A percentile compares a stretch with the other conserved stretches of the same genome.
Conservation (phyloP, 2,888 invertebrate genomes). For the Tipula lateralis region DNA sequence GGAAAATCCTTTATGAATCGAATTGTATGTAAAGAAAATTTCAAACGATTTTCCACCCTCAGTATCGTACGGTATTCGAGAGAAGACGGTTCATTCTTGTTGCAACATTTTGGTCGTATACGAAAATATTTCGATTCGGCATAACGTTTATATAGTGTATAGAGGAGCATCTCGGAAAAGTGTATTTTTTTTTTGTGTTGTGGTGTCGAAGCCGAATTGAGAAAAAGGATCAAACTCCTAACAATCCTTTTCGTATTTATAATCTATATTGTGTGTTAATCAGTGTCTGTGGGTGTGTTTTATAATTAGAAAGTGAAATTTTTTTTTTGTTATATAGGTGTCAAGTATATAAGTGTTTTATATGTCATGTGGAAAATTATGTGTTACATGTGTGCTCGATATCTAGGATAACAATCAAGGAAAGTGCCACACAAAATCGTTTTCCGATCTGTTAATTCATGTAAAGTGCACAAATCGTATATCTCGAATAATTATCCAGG, state of each 20-base stretch:
- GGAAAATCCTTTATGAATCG: background rate
- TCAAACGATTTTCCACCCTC: background rate
- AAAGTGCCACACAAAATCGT: no score
- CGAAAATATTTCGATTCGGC: background rate
- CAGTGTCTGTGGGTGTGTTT: background rate
- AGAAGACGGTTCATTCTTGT: background rate
- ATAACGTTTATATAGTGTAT: no score
- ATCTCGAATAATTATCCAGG: no score
- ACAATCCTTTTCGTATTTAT: background rate
- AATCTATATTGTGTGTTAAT: background rate
- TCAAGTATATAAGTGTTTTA: background rate
- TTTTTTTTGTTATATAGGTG: background rate
- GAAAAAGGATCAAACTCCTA: background rate
- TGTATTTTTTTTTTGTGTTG: background rate
- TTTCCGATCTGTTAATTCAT: no score
- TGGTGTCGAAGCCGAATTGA: background rate
- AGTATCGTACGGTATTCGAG: background rate
- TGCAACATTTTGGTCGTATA: background rate
- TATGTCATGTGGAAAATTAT: background rate
- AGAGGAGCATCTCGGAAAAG: no score
- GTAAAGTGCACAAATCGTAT: no score
- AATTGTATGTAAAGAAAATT: background rate
- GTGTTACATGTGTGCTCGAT: background rate
- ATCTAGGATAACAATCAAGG: background rate
- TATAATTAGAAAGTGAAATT: background rate